Base-by-base conservation (phyloP, 2,888 invertebrate species). In the Sympetrum striolatum region DNA sequence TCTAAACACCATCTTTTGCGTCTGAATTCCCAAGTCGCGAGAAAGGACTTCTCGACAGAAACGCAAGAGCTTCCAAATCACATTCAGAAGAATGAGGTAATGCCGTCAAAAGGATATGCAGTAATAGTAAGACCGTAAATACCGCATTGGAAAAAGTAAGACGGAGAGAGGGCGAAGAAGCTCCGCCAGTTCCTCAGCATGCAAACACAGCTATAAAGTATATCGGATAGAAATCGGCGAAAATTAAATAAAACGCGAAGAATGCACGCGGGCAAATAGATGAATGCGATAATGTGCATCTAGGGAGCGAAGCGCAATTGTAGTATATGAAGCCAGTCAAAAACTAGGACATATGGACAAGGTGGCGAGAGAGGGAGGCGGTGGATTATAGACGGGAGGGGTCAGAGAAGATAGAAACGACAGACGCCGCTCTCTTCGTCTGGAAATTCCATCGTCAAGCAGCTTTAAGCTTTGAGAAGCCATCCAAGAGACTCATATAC, bases 261-360 rank as follows among this genome's bases (percentile, higher is more conserved):
- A 73, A 8, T 31, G 73, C 15, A 31, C 31, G 73, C 31, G 31
- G 25, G 73, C n/a, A 64, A 73, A 5, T 14, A 73, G 25, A 73
- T 73, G 31, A 73, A 73, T 53, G 12, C 58, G 58, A 35, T 58
- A 82, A 35, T 60, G 58, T 60, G 18, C 22, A 31, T 18, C 58
- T 58, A 60, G 12, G 37, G 60, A 86, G 86, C 31, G 58, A 60
- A 53, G 60, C 60, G 86, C 86, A 60, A 86, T 35, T 60, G 37
- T 37, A 86, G 86, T 60, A 86, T 60, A 60, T 60, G 86, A 86
- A 86, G 60, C 86, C 86, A 35, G 86, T 86, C 86, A 86, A 86
- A 86, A 86, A 86, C 86, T 86, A 86, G 86, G 86, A 86, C 86
- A 86, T 6, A 39, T 64, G 31, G 86, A 60, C 82, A 53, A 37